phyloP scores from a whole-genome alignment of 2,888 invertebrate genomes.

The Cryptosula pallasiana region DNA sequence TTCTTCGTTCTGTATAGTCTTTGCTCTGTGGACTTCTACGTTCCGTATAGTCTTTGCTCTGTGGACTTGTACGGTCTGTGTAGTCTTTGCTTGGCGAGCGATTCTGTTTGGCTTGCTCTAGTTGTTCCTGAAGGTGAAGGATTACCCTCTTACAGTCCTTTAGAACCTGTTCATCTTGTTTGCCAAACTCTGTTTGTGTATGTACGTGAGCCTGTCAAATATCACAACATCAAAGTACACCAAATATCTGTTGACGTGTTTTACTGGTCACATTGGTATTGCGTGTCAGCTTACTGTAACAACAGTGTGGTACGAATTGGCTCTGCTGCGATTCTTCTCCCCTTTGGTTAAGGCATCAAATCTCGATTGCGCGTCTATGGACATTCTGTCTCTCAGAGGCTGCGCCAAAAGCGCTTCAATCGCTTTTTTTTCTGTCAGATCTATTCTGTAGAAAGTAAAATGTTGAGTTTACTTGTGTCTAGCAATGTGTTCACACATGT shows the following conservation, averaged over 20 bases:
- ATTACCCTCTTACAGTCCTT: not conserved
- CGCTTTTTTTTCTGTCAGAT: not conserved
- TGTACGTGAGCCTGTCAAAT: not conserved
- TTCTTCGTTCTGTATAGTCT: too few species aligned
- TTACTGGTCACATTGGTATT: too few species aligned
- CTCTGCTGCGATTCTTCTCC: not conserved
- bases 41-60: too few species aligned
- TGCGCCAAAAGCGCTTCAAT: not conserved
- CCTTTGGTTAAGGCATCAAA: not conserved
- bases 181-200: constrained; percentile 13
- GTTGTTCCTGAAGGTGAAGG: not conserved
- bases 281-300: too few species aligned
- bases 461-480: too few species aligned
- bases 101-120: not conserved
- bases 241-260: too few species aligned
- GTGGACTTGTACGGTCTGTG: too few species aligned
- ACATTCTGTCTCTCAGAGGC: not conserved
- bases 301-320: too few species aligned
- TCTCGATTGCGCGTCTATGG: not conserved
- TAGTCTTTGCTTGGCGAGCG: too few species aligned
- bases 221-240: too few species aligned
- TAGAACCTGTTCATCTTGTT: not conserved
- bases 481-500: too few species aligned
- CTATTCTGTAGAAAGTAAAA: not conserved
- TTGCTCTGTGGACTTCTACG: too few species aligned